Evolutionary conservation across 1,140 invertebrate species (phyloP).

Genomic region (Pristionchus pacificus): DNA sequence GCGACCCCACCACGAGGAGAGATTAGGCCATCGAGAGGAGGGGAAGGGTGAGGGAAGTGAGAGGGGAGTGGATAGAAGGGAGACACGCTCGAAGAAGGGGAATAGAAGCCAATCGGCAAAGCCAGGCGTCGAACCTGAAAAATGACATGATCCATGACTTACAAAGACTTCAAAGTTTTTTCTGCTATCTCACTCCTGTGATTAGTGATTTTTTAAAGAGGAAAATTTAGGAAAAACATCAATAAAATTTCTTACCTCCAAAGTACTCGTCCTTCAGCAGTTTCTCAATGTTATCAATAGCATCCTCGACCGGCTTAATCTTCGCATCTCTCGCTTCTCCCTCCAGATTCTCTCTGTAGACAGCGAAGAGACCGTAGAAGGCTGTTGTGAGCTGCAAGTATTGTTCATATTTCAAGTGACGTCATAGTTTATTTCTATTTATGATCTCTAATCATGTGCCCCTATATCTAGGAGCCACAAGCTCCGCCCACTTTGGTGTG

Average conservation of each 20-base stretch:
- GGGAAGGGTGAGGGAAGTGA: neutral
- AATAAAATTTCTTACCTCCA: slow-evolving; percentile 2
- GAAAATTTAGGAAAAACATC: slow-evolving; percentile 5
- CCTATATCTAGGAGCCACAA: no score
- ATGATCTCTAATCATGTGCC: no score
- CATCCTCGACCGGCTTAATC: slow-evolving; percentile 4
- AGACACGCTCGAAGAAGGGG: slow-evolving; percentile 7
- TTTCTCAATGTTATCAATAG: slow-evolving; percentile 18
- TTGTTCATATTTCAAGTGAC: no score
- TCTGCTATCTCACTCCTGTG: neutral
- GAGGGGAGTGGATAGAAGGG: neutral
- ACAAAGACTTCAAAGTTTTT: neutral
- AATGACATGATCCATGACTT: neutral
- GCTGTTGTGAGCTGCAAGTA: neutral
- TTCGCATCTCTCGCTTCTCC: slow-evolving; percentile 14
- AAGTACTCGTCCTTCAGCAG: slow-evolving; percentile 20
- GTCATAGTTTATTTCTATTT: no score
- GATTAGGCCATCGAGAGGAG: neutral
- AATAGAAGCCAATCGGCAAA: slow-evolving; percentile 9
- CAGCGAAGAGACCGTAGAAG: slow-evolving; percentile 4
- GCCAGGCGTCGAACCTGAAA: slow-evolving; percentile 15
- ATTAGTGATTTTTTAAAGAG: neutral
- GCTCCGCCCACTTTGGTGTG: no score
- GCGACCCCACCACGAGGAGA: slow-evolving; percentile 10
- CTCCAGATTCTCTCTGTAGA: neutral